Conservation (phyloP, 2,797 vertebrate genomes). For the Hoplostethus mediterraneus region DNA sequence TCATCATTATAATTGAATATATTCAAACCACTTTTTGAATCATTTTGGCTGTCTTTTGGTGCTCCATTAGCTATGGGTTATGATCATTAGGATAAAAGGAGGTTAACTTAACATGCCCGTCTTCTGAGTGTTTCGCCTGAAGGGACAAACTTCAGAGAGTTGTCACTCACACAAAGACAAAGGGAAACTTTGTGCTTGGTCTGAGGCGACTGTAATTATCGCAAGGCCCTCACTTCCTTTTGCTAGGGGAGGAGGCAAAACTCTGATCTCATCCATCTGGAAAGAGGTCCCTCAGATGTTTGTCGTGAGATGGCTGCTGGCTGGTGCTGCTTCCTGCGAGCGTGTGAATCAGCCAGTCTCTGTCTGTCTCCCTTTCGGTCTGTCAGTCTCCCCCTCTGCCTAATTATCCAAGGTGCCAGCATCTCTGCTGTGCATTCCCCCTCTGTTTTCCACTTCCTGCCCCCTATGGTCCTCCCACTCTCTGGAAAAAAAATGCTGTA, state of each 20-base stretch:
- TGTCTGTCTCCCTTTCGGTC: conserved; percentile 50
- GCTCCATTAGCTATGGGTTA: conserved; percentile 77
- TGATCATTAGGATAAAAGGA: conserved; percentile 78
- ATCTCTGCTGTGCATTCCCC: conserved; percentile 40
- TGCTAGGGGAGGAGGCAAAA: conserved; percentile 54
- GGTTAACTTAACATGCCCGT: conserved; percentile 70
- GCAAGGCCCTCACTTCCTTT: conserved; percentile 60
- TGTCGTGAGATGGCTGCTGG: conserved; percentile 73
- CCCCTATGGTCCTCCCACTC: conserved; percentile 2
- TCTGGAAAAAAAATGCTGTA: conserved; percentile 32
- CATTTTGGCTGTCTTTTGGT: conserved; percentile 76
- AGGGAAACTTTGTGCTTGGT: conserved; percentile 62
- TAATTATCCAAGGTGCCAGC: conserved; percentile 57
- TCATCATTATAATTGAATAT: conserved; percentile 77
- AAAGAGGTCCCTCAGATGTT: conserved; percentile 79
- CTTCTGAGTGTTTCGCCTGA: conserved; percentile 64
- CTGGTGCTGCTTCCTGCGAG: conserved; percentile 60
- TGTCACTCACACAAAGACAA: conserved; percentile 66
- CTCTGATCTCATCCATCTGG: conserved; percentile 79
- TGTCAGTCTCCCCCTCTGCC: conserved; percentile 42
- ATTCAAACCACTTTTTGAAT: conserved; percentile 72
- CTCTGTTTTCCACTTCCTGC: conserved; percentile 12
- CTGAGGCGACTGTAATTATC: conserved; percentile 80
- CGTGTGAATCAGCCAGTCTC: conserved; percentile 57
- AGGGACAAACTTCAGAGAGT: conserved; percentile 75